Evolutionary conservation across 2,888 invertebrate genomes (phyloP), one percentile per base, ranked within the genome.

Genomic region (Acleris emargana): DNA sequence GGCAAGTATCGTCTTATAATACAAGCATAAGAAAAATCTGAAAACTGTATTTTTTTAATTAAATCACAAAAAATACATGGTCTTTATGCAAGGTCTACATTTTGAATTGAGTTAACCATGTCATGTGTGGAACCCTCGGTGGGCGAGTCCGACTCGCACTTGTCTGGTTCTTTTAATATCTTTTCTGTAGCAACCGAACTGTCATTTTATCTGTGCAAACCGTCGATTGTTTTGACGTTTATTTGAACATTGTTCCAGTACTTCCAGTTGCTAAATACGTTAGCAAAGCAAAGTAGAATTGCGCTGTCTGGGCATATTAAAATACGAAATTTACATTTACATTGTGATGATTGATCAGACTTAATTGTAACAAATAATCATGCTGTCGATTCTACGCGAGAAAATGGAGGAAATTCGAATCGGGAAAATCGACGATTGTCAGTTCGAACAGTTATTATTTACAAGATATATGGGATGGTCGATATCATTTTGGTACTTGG

Each of bases 341-440:
- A 18, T 3, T 52, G 66, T 57, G 20, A 66, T 66, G 66, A 38
- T 52, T 66, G 61, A 66, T 50, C 51, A 47, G 32, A 60, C 61
- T 45, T 61, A 47, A 66, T 17, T 47, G 17, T 50, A 59, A 59
- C 16, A 20, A 11, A 20, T 38, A 18, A 61, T 43, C 47, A 66
- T 66, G 66, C 42, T 57, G 38, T 55, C 66, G 38, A 61, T 47
- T 57, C 32, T 66, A 57, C 45, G 61, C 38, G 66, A 83, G 68
- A 84, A 83, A 57, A 73, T 69, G 17, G 82, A 82, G 45, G 88
- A 88, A 72, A 81, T 83, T 62, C 81, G 83, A 58, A 91, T 91
- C 70, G 90, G 91, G 49, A 88, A 88, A 79, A 91, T 91, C 69
- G 91, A 91, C 71, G 88, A 90, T 64, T 84, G 91, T 91, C 78